A percentile compares a stretch with the other conserved stretches of the same genome.
Evolutionary conservation across 1,140 invertebrate species (phyloP).

Genomic region (Pinna nobilis): DNA sequence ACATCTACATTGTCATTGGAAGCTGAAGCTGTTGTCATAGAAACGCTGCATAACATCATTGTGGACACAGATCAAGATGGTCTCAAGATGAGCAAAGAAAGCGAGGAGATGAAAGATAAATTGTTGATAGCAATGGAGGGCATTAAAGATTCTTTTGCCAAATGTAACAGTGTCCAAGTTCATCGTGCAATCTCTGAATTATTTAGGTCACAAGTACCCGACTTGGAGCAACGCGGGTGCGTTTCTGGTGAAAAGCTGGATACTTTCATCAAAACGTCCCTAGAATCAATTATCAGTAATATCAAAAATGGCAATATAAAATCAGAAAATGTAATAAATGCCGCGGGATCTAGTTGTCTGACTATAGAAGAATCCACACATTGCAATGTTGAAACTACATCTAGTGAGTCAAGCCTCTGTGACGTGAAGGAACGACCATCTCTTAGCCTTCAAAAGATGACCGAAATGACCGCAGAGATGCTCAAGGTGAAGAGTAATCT

Average conservation of each 20-base stretch:
- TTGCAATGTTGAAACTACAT: not conserved
- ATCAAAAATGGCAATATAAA: constrained; percentile 21
- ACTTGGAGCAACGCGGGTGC: not conserved
- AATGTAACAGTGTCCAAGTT: not conserved
- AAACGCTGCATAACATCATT: constrained; percentile 26
- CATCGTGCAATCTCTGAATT: not conserved
- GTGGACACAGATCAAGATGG: constrained; percentile 2
- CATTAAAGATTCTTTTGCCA: constrained; percentile 18
- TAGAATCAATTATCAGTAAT: constrained; percentile 28
- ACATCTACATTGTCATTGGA: constrained; percentile 38
- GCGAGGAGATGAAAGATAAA: constrained; percentile 10
- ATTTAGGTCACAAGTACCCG: not conserved
- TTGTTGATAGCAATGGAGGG: constrained; percentile 16
- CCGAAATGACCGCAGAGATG: constrained; percentile 32
- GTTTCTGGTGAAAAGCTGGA: not conserved
- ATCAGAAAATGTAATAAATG: not conserved
- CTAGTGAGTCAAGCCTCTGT: not conserved
- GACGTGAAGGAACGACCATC: not conserved
- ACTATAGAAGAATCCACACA: not conserved
- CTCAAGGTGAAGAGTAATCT: constrained; percentile 23
- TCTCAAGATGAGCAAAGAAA: not conserved
- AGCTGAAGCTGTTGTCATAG: constrained; percentile 31
- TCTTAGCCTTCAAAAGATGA: constrained; percentile 36
- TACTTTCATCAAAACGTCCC: constrained; percentile 19
- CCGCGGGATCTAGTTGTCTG: not conserved